A percentile compares a stretch with the other conserved stretches of the same genome.
These are phyloP conservation scores for Elymnias hypermnestra DNA, from an alignment of 1,140 invertebrate genomes.

Conservation along the genomic window DNA sequence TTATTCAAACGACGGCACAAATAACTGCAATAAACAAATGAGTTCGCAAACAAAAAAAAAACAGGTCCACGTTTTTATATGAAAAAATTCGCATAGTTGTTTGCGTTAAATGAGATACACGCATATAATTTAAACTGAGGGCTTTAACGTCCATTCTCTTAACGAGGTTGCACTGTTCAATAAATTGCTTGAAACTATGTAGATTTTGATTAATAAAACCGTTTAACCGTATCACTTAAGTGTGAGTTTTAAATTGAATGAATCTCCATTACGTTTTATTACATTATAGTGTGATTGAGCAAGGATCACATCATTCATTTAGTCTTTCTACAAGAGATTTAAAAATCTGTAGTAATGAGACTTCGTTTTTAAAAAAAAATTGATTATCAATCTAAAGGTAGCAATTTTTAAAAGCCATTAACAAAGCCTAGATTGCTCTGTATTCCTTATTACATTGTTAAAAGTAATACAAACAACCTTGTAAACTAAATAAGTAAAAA, in stretches of 20 bases:
- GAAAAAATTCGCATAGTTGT: conserved; percentile 10
- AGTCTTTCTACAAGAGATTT: too few species aligned
- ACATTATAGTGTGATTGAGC: too few species aligned
- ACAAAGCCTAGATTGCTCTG: too few species aligned
- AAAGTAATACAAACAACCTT: too few species aligned
- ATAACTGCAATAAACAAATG: conserved; percentile 6
- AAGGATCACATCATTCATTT: too few species aligned
- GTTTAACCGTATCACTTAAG: conserved; percentile 35
- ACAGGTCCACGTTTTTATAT: not conserved
- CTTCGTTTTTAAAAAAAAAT: too few species aligned
- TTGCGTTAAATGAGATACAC: conserved; percentile 26
- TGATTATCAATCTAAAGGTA: too few species aligned
- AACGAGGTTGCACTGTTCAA: conserved; percentile 51
- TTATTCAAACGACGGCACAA: conserved; percentile 1
- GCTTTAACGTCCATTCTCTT: conserved; percentile 58
- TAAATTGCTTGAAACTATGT: conserved; percentile 55
- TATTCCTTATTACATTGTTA: too few species aligned
- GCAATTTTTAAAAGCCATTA: too few species aligned
- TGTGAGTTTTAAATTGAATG: conserved; percentile 35
- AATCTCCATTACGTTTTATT: too few species aligned
- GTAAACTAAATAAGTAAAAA: too few species aligned
- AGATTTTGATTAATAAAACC: conserved; percentile 54
- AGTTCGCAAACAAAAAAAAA: conserved; percentile 6
- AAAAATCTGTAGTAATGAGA: too few species aligned
- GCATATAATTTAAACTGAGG: conserved; percentile 48